phyloP scores from a whole-genome alignment of 1,140 invertebrate species.

The Drosophila pseudoobscura region DNA sequence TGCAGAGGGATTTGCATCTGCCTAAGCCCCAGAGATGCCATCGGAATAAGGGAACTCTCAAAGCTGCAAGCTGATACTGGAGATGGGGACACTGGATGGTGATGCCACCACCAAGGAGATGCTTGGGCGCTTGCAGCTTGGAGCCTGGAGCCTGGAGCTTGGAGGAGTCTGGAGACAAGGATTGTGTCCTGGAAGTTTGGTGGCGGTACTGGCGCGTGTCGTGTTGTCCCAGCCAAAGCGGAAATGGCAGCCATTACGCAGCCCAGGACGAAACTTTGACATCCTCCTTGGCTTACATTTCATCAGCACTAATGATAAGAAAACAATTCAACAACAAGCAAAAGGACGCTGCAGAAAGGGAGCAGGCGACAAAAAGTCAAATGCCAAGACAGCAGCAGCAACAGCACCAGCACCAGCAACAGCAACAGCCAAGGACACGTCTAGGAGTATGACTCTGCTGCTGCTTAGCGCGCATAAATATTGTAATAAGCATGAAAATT shows the following conservation, averaged over 20 bases:
- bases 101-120: slow-evolving; percentile 8
- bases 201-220: slow-evolving; percentile 17
- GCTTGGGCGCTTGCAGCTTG: slow-evolving; percentile 5
- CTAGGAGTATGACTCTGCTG: neutral
- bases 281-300: slow-evolving; percentile 51
- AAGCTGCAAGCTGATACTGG: slow-evolving; percentile 6
- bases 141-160: too few species aligned
- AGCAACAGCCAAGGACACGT: slow-evolving; percentile 6
- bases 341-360: slow-evolving; percentile 19
- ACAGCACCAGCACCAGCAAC: neutral
- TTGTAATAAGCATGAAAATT: slow-evolving; percentile 74
- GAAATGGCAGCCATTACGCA: slow-evolving; percentile 59
- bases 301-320: slow-evolving; percentile 64
- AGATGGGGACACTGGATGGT: slow-evolving; percentile 3
- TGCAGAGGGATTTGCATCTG: slow-evolving; percentile 56
- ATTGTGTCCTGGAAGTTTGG: slow-evolving; percentile 18
- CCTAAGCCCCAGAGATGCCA: slow-evolving; percentile 49
- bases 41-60: neutral
- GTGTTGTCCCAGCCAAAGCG: slow-evolving; percentile 40
- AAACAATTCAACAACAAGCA: slow-evolving; percentile 47
- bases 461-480: slow-evolving; percentile 64
- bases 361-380: slow-evolving; percentile 23
- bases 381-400: slow-evolving; percentile 19
- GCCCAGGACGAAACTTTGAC: slow-evolving; percentile 50
- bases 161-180: neutral